A percentile compares a stretch with the other conserved stretches of the same genome.
Evolutionary conservation across 2,888 invertebrate genomes (phyloP).

Genomic region (Tetanocera ferruginea): DNA sequence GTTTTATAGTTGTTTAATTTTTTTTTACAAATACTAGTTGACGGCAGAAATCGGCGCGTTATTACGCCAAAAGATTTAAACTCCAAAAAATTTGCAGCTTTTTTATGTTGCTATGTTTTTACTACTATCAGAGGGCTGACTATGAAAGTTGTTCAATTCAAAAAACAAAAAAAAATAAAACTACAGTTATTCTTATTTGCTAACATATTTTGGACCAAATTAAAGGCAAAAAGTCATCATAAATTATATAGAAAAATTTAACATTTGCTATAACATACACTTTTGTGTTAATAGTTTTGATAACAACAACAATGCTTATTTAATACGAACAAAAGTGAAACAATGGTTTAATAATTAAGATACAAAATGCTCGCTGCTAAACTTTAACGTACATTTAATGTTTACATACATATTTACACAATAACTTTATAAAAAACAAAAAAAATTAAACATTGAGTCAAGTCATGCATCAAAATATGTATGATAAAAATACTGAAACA

Average conservation of each 20-base stretch:
- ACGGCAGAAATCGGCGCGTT: background rate
- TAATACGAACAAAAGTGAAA: slow-evolving; percentile 11
- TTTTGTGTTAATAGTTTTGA: background rate
- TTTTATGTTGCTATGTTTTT: background rate
- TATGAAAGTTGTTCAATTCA: background rate
- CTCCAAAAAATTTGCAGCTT: background rate
- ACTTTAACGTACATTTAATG: background rate
- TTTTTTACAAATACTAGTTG: background rate
- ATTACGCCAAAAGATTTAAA: background rate
- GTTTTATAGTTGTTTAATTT: background rate
- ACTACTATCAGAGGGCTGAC: background rate
- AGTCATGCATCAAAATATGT: background rate
- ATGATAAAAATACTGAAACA: slow-evolving; percentile 13
- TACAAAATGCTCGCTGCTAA: slow-evolving; percentile 18
- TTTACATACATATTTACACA: slow-evolving; percentile 18
- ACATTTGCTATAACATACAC: slow-evolving; percentile 8
- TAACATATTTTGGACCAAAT: slow-evolving; percentile 32
- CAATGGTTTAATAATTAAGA: slow-evolving; percentile 19
- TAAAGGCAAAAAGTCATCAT: background rate
- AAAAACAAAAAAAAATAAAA: too few species aligned
- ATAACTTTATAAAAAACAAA: background rate
- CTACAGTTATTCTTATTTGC: slow-evolving; percentile 14
- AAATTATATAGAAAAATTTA: background rate
- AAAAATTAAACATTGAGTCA: background rate
- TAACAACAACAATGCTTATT: background rate